Evolutionary conservation across 2,888 invertebrate species (phyloP).

Genomic region (Plebejus anna): DNA sequence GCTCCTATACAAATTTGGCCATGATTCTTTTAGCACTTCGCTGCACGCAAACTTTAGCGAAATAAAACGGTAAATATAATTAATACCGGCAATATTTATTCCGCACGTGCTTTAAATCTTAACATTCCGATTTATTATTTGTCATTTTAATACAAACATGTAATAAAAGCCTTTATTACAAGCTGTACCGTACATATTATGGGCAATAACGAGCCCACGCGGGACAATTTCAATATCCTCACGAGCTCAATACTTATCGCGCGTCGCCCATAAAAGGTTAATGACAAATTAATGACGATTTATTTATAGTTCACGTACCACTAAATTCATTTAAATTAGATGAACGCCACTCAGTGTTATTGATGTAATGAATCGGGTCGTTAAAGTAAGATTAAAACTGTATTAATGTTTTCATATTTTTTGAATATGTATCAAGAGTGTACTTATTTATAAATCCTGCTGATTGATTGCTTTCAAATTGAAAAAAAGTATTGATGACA

Average conservation of each 20-base stretch:
- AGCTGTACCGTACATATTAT: conserved; percentile 31
- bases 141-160: conserved; percentile 26
- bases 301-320: conserved; percentile 25
- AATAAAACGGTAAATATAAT: background rate
- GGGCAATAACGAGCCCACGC: conserved; percentile 32
- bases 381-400: conserved; percentile 9
- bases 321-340: conserved; percentile 25
- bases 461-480: background rate
- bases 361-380: conserved; percentile 11
- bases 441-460: background rate
- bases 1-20: too few species aligned
- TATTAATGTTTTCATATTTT: background rate
- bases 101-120: conserved; percentile 16
- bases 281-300: conserved; percentile 27
- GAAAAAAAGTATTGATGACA: background rate
- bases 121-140: conserved; percentile 24
- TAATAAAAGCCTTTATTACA: conserved; percentile 27
- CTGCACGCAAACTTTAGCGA: background rate
- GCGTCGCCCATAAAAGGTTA: conserved; percentile 25
- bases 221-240: conserved; percentile 33
- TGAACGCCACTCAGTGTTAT: conserved; percentile 5
- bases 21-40: background rate
- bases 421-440: background rate
- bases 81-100: background rate
- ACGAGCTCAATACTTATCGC: conserved; percentile 23